phyloP scores from a whole-genome alignment of 1,140 invertebrate species.

The Drosophila kurseongensis region DNA sequence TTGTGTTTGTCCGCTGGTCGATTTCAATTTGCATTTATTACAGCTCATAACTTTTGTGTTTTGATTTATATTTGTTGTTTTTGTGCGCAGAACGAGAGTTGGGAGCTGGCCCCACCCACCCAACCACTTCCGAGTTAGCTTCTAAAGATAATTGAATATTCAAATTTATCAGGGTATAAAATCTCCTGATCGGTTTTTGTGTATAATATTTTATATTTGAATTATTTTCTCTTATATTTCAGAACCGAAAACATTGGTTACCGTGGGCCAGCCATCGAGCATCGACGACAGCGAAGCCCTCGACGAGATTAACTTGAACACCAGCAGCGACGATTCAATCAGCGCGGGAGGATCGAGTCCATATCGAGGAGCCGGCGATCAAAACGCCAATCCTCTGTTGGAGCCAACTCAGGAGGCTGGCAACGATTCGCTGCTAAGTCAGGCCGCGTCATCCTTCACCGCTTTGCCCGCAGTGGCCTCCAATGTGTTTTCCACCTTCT shows the following conservation, averaged over 20 bases:
- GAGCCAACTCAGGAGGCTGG: slow-evolving; percentile 54
- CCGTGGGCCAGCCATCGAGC: slow-evolving; percentile 71
- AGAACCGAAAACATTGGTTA: slow-evolving; percentile 80
- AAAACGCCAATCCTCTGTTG: slow-evolving; percentile 70
- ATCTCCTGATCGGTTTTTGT: too few species aligned
- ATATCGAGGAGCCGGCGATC: slow-evolving; percentile 43
- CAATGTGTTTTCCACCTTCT: slow-evolving; percentile 87
- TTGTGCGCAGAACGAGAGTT: slow-evolving; percentile 6
- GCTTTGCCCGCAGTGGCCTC: slow-evolving; percentile 87
- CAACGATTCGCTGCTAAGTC: slow-evolving; percentile 83
- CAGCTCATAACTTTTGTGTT: slow-evolving; percentile 11
- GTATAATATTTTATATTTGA: too few species aligned
- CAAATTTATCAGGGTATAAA: too few species aligned
- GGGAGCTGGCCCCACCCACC: neutral
- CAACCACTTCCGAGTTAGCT: slow-evolving; percentile 14
- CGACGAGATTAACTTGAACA: slow-evolving; percentile 83
- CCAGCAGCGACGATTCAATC: slow-evolving; percentile 61
- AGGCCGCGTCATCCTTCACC: slow-evolving; percentile 86
- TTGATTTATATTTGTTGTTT: slow-evolving; percentile 25
- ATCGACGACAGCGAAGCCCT: slow-evolving; percentile 78
- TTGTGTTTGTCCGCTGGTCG: slow-evolving; percentile 45
- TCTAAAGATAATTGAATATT: too few species aligned
- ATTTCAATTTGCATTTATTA: slow-evolving; percentile 62
- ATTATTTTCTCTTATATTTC: slow-evolving; percentile 20
- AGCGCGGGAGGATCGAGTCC: slow-evolving; percentile 25